Percentiles rank a stretch among this genome's conserved stretches.
These are phyloP conservation scores for Ctenopoma multispine DNA, from an alignment of 2,797 vertebrate species.

Conservation along the genomic window DNA sequence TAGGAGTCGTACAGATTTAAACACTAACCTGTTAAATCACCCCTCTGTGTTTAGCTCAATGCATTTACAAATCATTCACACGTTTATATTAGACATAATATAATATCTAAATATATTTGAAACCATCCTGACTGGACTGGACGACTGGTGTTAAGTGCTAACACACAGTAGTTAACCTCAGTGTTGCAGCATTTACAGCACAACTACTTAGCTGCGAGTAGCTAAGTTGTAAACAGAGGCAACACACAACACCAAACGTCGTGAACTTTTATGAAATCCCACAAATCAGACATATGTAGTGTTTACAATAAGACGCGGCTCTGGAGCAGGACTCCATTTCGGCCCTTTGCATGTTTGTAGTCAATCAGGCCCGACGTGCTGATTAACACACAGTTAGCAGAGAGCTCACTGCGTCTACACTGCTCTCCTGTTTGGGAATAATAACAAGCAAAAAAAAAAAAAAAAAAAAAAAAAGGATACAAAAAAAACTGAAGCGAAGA, in stretches of 20 bases:
- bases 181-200: constrained; percentile 4
- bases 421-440: constrained; percentile 68
- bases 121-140: neutral
- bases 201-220: constrained; percentile 14
- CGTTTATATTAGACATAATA: neutral
- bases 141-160: neutral
- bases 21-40: neutral
- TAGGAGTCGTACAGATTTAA: neutral
- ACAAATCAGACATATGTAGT: constrained; percentile 3
- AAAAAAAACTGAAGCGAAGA: constrained; percentile 64
- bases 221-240: neutral
- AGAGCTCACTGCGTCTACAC: constrained; percentile 30
- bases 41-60: too few relatives aligned
- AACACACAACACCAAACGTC: neutral
- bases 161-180: neutral
- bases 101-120: neutral
- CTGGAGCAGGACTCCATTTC: constrained; percentile 70
- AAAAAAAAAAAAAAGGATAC: constrained; percentile 49
- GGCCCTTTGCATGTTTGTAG: constrained; percentile 45
- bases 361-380: constrained; percentile 65
- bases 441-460: constrained; percentile 68
- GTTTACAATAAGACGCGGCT: constrained; percentile 46
- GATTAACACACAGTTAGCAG: constrained; percentile 56
- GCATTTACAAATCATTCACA: too few relatives aligned
- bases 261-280: constrained; percentile 18